Percentiles rank a stretch among this genome's conserved stretches.
Conservation (phyloP, 2,113 vertebrate genomes). For the Apodemus speciosus region DNA sequence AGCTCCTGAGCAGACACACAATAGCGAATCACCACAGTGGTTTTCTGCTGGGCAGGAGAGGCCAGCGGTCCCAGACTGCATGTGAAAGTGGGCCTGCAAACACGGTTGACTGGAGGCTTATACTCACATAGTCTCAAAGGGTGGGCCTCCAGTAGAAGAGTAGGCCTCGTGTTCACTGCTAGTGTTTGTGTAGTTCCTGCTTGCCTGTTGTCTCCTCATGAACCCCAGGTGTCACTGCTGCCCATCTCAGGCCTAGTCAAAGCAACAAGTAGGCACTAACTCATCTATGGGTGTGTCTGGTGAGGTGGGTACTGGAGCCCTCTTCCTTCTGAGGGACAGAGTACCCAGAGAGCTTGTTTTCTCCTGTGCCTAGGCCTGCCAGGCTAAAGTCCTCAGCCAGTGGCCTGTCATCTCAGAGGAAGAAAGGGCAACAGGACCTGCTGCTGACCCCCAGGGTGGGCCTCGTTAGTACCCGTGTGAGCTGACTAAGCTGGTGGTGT, state of each 20-base stretch:
- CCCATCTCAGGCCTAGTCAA: neutral
- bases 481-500: neutral
- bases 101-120: neutral
- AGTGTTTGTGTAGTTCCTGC: neutral
- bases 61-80: neutral
- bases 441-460: neutral
- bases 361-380: neutral
- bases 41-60: neutral
- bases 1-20: neutral
- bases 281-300: neutral
- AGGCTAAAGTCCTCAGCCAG: neutral
- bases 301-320: fast-evolving
- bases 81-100: neutral
- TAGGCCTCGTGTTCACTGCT: neutral
- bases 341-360: neutral
- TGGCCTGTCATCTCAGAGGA: neutral
- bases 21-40: neutral
- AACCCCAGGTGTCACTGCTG: neutral
- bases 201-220: neutral
- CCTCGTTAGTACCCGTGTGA: neutral
- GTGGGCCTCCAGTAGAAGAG: neutral
- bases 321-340: neutral
- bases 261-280: fast-evolving
- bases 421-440: neutral
- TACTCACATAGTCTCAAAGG: neutral